phyloP scores from a whole-genome alignment of 2,797 vertebrate species.

The Tympanoctomys barrerae region DNA sequence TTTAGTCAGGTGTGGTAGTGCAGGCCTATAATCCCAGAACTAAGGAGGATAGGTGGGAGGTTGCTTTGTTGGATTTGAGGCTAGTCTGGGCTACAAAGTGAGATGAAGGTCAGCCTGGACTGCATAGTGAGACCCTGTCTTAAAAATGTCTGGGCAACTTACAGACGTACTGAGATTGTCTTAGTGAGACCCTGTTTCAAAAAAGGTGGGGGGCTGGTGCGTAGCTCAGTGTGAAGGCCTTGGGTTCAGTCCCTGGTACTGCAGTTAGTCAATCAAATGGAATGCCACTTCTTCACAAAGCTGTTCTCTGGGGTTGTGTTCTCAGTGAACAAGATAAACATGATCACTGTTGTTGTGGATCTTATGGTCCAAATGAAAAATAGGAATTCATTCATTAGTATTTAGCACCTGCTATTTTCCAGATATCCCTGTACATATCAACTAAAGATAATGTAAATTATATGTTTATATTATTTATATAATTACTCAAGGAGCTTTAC shows the following conservation, averaged over 20 bases:
- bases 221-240: neutral
- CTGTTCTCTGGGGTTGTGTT: neutral
- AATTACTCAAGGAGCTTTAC: neutral
- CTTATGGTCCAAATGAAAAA: neutral
- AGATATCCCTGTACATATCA: neutral
- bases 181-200: neutral
- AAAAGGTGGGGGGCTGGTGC: neutral
- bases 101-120: neutral
- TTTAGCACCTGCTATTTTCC: conserved; percentile 22
- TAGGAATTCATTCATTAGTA: neutral
- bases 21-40: neutral
- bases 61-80: neutral
- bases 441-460: conserved; percentile 36
- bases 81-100: neutral
- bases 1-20: neutral
- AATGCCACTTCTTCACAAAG: neutral
- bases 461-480: neutral
- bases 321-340: neutral
- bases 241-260: neutral
- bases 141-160: neutral
- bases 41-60: neutral
- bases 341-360: neutral
- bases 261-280: neutral
- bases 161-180: neutral
- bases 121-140: neutral